A percentile compares a stretch with the other conserved stretches of the same genome.
Evolutionary conservation across 2,888 invertebrate genomes (phyloP).

Genomic region (Cerceris rybyensis): DNA sequence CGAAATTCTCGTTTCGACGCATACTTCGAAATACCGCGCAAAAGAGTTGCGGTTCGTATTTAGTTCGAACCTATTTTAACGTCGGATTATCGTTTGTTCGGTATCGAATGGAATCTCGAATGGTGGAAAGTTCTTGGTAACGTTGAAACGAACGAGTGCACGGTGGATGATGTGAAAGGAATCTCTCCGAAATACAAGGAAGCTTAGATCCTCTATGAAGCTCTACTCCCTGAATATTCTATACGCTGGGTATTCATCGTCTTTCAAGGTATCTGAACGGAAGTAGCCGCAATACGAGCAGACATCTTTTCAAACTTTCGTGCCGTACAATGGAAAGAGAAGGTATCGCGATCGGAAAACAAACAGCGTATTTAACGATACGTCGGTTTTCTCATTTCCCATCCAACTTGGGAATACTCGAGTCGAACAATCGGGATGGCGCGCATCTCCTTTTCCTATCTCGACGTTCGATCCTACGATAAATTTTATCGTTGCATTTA

Average conservation of each 20-base stretch:
- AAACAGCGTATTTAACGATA: constrained; percentile 20
- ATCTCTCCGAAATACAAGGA: constrained; percentile 20
- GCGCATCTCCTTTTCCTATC: too few species aligned
- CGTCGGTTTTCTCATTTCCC: constrained; percentile 1
- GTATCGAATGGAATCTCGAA: background rate
- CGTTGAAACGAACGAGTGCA: constrained; percentile 39
- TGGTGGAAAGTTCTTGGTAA: constrained; percentile 24
- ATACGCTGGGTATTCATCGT: constrained; percentile 22
- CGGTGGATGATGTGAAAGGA: constrained; percentile 30
- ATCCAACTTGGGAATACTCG: background rate
- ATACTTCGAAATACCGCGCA: background rate
- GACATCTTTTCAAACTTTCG: constrained; percentile 11
- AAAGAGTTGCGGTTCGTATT: background rate
- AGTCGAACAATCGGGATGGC: background rate
- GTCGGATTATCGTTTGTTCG: constrained; percentile 12
- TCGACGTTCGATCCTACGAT: too few species aligned
- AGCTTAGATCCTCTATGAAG: background rate
- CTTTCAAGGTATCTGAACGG: constrained; percentile 10
- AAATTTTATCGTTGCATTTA: too few species aligned
- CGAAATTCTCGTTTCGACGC: too few species aligned
- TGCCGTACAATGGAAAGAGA: background rate
- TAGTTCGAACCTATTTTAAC: background rate
- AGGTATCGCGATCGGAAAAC: background rate
- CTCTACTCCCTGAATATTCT: constrained; percentile 5
- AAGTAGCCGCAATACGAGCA: background rate